Evolutionary conservation across 2,797 vertebrate genomes (phyloP).

Genomic region (Amazonetta brasiliensis): DNA sequence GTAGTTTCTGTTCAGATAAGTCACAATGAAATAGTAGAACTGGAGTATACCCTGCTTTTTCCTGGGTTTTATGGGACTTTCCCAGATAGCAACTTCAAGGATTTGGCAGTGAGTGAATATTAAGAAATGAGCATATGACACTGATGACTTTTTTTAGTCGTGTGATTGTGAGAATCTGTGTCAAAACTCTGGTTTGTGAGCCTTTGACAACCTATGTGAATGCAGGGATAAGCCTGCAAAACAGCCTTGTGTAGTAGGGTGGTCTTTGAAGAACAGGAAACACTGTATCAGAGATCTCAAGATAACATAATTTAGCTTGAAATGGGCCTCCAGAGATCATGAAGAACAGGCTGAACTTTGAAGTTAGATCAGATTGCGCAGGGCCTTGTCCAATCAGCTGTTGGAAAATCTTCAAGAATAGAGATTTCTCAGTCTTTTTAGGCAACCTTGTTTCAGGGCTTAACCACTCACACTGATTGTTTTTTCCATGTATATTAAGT

Average conservation of each 20-base stretch:
- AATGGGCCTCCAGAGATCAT: not conserved
- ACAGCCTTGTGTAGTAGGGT: not conserved
- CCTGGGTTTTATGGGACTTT: not conserved
- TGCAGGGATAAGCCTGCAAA: not conserved
- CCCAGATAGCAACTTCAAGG: not conserved
- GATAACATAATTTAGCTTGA: not conserved
- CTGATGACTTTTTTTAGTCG: not conserved
- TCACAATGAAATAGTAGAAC: not conserved
- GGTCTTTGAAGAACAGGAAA: not conserved
- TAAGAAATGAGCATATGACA: not conserved
- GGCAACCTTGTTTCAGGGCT: not conserved
- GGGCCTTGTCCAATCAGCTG: not conserved
- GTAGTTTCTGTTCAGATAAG: not conserved
- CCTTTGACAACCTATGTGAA: not conserved
- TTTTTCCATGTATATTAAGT: not conserved
- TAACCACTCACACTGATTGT: not conserved
- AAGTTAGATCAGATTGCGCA: not conserved
- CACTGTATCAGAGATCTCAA: not conserved
- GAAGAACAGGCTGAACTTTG: not conserved
- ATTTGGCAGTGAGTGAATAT: not conserved
- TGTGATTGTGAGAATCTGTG: accelerated
- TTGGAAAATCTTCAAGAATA: not conserved
- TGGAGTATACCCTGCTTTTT: not conserved
- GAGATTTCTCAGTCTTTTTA: not conserved
- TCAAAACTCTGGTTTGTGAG: not conserved